These are phyloP conservation scores for Tapirus indicus DNA, from an alignment of 2,797 vertebrate species.

Conservation along the genomic window DNA sequence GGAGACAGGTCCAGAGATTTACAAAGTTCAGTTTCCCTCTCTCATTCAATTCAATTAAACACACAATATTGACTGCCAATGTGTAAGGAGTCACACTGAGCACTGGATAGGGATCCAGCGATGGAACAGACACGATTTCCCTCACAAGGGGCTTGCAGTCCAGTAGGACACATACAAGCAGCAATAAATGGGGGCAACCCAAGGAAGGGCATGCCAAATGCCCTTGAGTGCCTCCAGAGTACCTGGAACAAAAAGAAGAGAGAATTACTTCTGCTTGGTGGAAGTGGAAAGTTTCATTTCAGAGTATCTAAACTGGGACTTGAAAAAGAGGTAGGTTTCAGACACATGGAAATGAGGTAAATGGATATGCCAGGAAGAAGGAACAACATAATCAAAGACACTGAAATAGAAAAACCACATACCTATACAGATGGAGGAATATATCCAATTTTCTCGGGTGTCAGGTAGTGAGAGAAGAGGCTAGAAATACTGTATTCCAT, in stretches of 20 bases:
- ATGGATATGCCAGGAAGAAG: not conserved
- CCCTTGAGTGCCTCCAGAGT: rapidly evolving
- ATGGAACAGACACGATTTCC: not conserved
- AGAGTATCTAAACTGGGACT: not conserved
- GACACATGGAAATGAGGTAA: not conserved
- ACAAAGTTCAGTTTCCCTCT: not conserved
- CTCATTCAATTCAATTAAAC: conserved; percentile 49
- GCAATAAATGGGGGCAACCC: not conserved
- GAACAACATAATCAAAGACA: not conserved
- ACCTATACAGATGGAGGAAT: not conserved
- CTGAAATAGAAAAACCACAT: not conserved
- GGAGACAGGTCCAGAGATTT: not conserved
- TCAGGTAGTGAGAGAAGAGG: not conserved
- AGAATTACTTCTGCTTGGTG: not conserved
- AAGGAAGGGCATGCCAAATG: not conserved
- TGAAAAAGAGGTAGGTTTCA: conserved; percentile 1
- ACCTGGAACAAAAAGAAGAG: not conserved
- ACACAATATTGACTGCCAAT: not conserved
- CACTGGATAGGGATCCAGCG: not conserved
- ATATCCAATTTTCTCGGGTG: not conserved
- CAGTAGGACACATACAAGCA: conserved; percentile 20
- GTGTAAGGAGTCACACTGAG: not conserved
- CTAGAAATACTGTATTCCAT: not conserved
- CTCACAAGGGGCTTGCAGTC: not conserved
- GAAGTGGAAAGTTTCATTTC: not conserved